phyloP scores from a whole-genome alignment of 2,797 vertebrate genomes.

The Emydoidea blandingii region DNA sequence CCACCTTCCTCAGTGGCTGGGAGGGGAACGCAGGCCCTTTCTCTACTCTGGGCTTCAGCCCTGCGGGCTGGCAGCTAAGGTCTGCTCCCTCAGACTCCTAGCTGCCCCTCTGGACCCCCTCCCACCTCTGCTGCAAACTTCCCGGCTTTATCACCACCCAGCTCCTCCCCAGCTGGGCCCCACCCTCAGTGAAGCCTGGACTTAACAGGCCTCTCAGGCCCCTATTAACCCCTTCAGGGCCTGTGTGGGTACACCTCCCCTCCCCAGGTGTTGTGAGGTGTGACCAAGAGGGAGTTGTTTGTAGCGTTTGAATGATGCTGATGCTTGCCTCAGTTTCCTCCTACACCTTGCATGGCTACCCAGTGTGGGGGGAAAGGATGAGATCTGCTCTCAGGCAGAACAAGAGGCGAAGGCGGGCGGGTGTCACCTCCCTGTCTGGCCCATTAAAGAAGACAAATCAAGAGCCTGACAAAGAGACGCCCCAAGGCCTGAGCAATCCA shows the following conservation, averaged over 20 bases:
- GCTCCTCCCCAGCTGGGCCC: too few species aligned
- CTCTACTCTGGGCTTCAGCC: not conserved
- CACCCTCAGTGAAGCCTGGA: too few species aligned
- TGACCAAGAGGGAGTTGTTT: not conserved
- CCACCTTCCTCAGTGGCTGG: not conserved
- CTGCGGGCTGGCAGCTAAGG: too few species aligned
- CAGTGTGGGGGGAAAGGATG: not conserved
- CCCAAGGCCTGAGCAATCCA: not conserved
- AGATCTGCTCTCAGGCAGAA: not conserved
- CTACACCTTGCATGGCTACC: not conserved
- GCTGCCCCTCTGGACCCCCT: too few species aligned
- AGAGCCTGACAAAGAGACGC: not conserved
- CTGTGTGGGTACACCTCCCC: too few species aligned
- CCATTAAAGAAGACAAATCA: not conserved
- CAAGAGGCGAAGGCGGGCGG: fast-evolving
- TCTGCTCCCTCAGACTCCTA: not conserved
- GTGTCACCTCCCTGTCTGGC: not conserved
- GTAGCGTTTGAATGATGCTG: not conserved
- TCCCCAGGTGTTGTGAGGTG: not conserved
- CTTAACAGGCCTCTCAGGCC: not conserved
- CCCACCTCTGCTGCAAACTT: too few species aligned
- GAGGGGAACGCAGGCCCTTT: not conserved
- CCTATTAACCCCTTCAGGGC: too few species aligned
- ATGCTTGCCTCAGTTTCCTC: not conserved
- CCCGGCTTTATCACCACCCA: too few species aligned